A percentile compares a stretch with the other conserved stretches of the same genome.
Evolutionary conservation across 2,888 invertebrate genomes (phyloP).

Genomic region (Leistus spinibarbis): DNA sequence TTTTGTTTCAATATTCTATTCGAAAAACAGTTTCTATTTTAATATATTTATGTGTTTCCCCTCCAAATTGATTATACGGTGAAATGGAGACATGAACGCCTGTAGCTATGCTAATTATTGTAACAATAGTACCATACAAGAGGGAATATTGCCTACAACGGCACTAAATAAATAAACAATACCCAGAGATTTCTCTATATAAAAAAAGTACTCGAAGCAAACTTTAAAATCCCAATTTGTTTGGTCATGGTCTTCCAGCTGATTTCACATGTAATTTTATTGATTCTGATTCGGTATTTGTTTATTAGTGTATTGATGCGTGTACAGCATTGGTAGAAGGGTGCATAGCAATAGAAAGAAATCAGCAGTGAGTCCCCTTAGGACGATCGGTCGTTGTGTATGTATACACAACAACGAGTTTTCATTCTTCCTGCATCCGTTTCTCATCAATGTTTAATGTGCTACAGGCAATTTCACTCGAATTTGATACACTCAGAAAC

Average conservation of each 20-base stretch:
- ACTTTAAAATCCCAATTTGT: background rate
- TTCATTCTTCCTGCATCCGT: slow-evolving; percentile 13
- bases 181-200: too few species aligned
- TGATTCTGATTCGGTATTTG: background rate
- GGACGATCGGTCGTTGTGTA: background rate
- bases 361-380: too few species aligned
- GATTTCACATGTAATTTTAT: background rate
- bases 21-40: too few species aligned
- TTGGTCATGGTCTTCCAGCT: background rate
- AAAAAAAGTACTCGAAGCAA: background rate
- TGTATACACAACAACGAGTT: background rate
- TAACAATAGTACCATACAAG: too few species aligned
- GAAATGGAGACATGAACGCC: too few species aligned
- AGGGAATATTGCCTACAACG: too few species aligned
- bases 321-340: background rate
- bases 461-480: slow-evolving; percentile 8
- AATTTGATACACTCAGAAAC: slow-evolving; percentile 3
- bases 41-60: too few species aligned
- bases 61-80: too few species aligned
- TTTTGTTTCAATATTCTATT: too few species aligned
- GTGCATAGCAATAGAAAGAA: background rate
- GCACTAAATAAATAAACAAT: too few species aligned
- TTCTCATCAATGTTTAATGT: slow-evolving; percentile 9
- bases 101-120: too few species aligned
- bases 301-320: background rate